These are phyloP conservation scores for Polyergus mexicanus DNA, from an alignment of 1,140 invertebrate genomes.

Conservation along the genomic window DNA sequence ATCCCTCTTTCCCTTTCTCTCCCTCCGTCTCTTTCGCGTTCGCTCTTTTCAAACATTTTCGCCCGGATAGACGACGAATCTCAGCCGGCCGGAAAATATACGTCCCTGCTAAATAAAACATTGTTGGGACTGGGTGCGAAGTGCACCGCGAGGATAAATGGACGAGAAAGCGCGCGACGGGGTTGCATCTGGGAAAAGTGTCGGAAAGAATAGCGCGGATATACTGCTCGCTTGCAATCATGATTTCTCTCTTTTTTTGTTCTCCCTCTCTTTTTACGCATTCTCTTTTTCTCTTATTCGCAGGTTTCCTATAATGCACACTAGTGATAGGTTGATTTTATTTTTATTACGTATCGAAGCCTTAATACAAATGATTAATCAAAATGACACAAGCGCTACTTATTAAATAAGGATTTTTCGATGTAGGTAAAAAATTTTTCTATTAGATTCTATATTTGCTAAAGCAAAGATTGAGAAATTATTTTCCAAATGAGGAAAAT, in stretches of 20 bases:
- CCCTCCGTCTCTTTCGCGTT: not conserved
- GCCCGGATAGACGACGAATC: slow-evolving; percentile 58
- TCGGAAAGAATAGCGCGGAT: slow-evolving; percentile 58
- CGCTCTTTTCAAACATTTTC: slow-evolving; percentile 57
- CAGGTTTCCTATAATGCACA: not conserved
- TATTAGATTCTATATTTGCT: not conserved
- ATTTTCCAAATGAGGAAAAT: not conserved
- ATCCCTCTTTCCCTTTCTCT: not conserved
- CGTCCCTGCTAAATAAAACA: slow-evolving; percentile 63
- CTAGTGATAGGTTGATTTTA: slow-evolving; percentile 34
- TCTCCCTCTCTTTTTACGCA: not conserved
- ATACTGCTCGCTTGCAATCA: slow-evolving; percentile 27
- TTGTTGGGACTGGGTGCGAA: slow-evolving; percentile 50
- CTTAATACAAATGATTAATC: not conserved
- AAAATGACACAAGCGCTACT: not conserved
- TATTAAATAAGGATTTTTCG: not conserved
- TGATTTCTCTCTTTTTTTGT: not conserved
- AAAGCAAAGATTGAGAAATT: not conserved
- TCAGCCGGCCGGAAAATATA: slow-evolving; percentile 62
- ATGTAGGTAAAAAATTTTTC: not conserved
- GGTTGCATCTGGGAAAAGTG: slow-evolving; percentile 57
- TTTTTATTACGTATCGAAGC: not conserved
- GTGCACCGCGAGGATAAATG: slow-evolving; percentile 58
- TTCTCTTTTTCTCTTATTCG: slow-evolving; percentile 1
- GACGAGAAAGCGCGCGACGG: slow-evolving; percentile 50